Conservation (phyloP, 2,888 invertebrate species). For the Thymelicus acteon region DNA sequence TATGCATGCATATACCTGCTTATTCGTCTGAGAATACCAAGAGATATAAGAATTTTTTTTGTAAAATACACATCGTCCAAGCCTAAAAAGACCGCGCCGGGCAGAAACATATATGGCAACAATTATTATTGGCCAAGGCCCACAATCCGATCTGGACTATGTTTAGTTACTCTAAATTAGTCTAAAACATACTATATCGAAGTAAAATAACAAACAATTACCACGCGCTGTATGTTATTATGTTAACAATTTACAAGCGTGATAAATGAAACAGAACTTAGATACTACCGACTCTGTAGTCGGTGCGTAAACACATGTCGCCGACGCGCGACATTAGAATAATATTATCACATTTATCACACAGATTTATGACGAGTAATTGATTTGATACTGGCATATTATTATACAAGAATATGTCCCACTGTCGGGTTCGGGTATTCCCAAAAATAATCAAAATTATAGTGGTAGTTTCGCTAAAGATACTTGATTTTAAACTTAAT, state of each 20-base stretch:
- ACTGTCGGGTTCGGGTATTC: neutral
- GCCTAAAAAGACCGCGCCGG: no score
- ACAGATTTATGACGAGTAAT: constrained; percentile 9
- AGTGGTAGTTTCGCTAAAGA: neutral
- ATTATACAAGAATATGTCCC: neutral
- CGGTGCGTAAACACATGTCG: constrained; percentile 9
- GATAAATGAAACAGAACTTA: constrained; percentile 1
- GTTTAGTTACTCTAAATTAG: no score
- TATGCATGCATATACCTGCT: no score
- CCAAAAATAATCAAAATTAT: neutral
- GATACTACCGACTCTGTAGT: neutral
- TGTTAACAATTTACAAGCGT: neutral
- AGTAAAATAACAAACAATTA: constrained; percentile 1
- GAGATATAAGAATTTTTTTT: no score
- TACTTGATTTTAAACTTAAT: no score
- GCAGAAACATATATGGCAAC: no score
- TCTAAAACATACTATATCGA: neutral
- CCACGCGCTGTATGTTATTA: neutral
- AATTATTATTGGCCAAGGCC: no score
- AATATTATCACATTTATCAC: constrained; percentile 2
- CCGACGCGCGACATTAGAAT: constrained; percentile 6
- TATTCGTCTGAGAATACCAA: no score
- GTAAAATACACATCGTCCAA: no score
- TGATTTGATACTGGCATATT: neutral
- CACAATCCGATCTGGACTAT: no score